These are phyloP conservation scores for Clytia hemisphaerica DNA, from an alignment of 30 jellyfish, hydroid and myxozoan genomes.

Conservation along the genomic window DNA sequence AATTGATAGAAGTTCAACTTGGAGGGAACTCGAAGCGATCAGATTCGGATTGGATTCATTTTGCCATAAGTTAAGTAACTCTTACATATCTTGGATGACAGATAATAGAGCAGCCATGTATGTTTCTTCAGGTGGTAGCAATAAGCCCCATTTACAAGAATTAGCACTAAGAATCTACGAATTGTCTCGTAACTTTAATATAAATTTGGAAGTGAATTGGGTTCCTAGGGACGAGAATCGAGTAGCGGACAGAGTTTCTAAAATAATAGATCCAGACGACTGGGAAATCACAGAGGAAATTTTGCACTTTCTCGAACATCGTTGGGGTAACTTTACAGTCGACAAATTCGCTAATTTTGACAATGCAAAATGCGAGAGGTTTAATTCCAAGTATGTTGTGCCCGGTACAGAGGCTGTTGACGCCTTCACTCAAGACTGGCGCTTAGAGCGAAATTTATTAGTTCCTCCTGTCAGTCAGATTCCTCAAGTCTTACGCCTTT, in stretches of 20 bases:
- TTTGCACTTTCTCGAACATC: not conserved
- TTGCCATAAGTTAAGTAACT: too few relatives aligned
- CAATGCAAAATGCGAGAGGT: slow-evolving; percentile 1
- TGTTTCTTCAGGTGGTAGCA: slow-evolving; percentile 37
- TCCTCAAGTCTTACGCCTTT: not conserved
- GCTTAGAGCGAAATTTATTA: not conserved
- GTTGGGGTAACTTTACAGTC: slow-evolving; percentile 17
- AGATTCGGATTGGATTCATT: too few relatives aligned
- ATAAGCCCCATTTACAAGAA: slow-evolving; percentile 18
- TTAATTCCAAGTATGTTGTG: not conserved
- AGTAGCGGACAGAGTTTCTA: slow-evolving; percentile 7
- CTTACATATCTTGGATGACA: too few relatives aligned
- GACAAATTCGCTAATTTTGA: slow-evolving; percentile 12
- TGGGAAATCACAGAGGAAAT: slow-evolving; percentile 7
- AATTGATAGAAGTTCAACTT: too few relatives aligned
- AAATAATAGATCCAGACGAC: slow-evolving; percentile 1
- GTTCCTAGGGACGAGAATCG: slow-evolving; percentile 1
- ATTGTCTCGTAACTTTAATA: not conserved
- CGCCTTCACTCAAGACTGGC: slow-evolving; percentile 22
- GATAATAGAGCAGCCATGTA: too few relatives aligned
- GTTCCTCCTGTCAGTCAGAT: slow-evolving; percentile 12
- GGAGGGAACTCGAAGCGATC: too few relatives aligned
- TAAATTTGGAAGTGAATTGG: slow-evolving; percentile 5
- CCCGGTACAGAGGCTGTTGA: slow-evolving; percentile 19
- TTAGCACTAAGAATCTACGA: slow-evolving; percentile 20